Evolutionary conservation across 2,888 invertebrate genomes (phyloP), one percentile per base, ranked within the genome.

Genomic region (Limnephilus auricula): DNA sequence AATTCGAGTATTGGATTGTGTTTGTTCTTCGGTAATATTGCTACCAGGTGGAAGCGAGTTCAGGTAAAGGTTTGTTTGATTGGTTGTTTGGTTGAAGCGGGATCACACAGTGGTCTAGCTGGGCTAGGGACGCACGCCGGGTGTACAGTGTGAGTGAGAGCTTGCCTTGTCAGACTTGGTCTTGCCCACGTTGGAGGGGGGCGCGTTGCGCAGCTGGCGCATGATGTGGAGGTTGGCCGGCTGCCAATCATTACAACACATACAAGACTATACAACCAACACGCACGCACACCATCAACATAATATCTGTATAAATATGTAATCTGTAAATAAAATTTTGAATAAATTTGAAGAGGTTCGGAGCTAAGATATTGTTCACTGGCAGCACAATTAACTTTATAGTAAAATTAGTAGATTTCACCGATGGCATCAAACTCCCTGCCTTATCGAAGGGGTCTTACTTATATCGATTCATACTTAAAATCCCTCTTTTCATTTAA

Each of bases 91-190:
- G 31, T 31, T 80, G 10, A 40, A 40, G 85, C n/a, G 50, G n/a
- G 45, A 30, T 25, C 45, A 45, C 85, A 85, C 85, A 30, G n/a
- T n/a, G 40, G 15, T 45, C 82, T 82, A 82, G 82, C 82, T 32
- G 25, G 34, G 85, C 30, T 34, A 85, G 3, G 40, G 85, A 40
- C n/a, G 5, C 85, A 85, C 45, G n/a, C 78, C 15, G n/a, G 87
- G 78, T 65, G 25, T 25, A 37, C 13, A 37, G 34, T 32, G 83
- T n/a, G 65, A 40, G 40, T 40, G n/a, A 65, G 31, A 31, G 87
- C 87, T 93, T 96, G 98, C 98, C 98, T 98, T 98, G 94, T 97
- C 98, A 34, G 98, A 98, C 95, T 98, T 98, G 94, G 97, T 98
- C 96, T 97, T 98, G 95, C 97, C 97, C 95, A 97, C 95, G 96